phyloP scores from a whole-genome alignment of 2,888 invertebrate genomes.

The Aphidius colemani region DNA sequence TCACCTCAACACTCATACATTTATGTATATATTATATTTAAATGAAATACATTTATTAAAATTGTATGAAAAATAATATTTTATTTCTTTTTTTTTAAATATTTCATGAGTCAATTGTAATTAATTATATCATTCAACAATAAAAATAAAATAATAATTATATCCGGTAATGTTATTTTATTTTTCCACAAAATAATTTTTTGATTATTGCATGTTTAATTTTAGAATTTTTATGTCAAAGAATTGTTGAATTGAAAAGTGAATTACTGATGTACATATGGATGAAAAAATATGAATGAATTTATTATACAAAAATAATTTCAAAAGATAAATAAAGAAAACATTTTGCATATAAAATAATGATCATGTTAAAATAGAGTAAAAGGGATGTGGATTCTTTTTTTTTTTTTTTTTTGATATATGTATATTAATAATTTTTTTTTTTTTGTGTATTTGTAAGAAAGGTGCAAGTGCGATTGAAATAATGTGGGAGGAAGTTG shows the following conservation, averaged over 20 bases:
- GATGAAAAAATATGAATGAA: too few relatives aligned
- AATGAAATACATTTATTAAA: too few relatives aligned
- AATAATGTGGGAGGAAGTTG: conserved; percentile 29
- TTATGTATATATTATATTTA: not conserved
- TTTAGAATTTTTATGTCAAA: too few relatives aligned
- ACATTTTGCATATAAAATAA: conserved; percentile 9
- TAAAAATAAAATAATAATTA: not conserved
- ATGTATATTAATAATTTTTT: conserved; percentile 1
- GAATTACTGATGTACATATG: too few relatives aligned
- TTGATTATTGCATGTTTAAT: too few relatives aligned
- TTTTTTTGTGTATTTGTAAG: conserved; percentile 35
- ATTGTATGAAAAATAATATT: too few relatives aligned
- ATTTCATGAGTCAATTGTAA: not conserved
- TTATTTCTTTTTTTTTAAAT: too few relatives aligned
- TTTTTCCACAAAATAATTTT: too few relatives aligned
- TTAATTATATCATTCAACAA: not conserved
- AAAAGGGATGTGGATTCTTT: conserved; percentile 31
- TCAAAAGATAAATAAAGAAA: conserved; percentile 18
- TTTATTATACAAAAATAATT: too few relatives aligned
- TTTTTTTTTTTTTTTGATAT: not conserved
- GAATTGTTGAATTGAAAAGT: too few relatives aligned
- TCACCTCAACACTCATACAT: conserved; percentile 12
- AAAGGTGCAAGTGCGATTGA: conserved; percentile 43
- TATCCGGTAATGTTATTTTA: not conserved
- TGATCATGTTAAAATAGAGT: conserved; percentile 35